Evolutionary conservation across 2,888 invertebrate genomes (phyloP).

Genomic region (Trichopria drosophilae): DNA sequence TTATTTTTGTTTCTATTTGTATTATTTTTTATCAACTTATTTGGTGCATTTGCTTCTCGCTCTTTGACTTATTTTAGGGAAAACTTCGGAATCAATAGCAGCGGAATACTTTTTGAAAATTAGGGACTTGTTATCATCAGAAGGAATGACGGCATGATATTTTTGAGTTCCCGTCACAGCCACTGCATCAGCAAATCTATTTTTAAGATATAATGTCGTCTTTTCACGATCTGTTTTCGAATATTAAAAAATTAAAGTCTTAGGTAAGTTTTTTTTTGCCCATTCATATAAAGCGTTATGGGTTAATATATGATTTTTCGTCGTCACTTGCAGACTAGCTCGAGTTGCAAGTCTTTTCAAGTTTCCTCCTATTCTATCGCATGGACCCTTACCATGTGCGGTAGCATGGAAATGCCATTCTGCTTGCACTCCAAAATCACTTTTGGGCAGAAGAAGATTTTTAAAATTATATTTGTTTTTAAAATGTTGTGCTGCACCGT

Average conservation of each 20-base stretch:
- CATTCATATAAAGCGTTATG: slow-evolving; percentile 2
- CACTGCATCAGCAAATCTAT: neutral
- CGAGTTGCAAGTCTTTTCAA: slow-evolving; percentile 10
- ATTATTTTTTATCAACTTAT: too few relatives aligned
- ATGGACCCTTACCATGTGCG: slow-evolving; percentile 40
- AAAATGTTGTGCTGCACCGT: slow-evolving; percentile 23
- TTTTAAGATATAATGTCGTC: neutral
- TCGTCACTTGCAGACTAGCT: slow-evolving; percentile 6
- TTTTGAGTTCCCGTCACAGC: slow-evolving; percentile 6
- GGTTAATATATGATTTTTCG: slow-evolving; percentile 4
- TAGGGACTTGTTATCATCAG: too few relatives aligned
- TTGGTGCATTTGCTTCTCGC: too few relatives aligned
- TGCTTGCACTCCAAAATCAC: slow-evolving; percentile 29
- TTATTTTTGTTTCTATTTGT: too few relatives aligned
- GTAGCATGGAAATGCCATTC: slow-evolving; percentile 43
- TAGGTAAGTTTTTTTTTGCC: slow-evolving; percentile 7
- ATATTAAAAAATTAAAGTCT: slow-evolving; percentile 10
- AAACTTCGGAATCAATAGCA: too few relatives aligned
- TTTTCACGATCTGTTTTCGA: slow-evolving; percentile 6
- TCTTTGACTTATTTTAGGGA: too few relatives aligned
- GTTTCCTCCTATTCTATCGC: slow-evolving; percentile 38
- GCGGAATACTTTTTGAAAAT: too few relatives aligned
- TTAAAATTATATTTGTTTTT: slow-evolving; percentile 23
- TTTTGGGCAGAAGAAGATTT: slow-evolving; percentile 21
- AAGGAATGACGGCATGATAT: too few relatives aligned